phyloP scores from a whole-genome alignment of 1,140 invertebrate genomes.

The Ceratosolen fusciceps region DNA sequence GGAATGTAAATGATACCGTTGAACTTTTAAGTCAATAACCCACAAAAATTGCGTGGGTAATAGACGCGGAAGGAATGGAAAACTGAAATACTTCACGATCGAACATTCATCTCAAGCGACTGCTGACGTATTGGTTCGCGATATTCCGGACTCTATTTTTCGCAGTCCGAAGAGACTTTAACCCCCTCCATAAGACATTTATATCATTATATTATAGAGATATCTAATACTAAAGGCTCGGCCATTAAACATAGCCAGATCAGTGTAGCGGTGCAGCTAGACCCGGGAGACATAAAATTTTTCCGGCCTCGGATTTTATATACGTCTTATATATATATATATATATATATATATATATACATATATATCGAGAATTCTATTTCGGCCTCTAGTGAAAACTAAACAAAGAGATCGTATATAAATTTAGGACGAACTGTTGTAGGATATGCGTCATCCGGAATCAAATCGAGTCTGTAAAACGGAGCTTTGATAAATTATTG shows the following conservation, averaged over 20 bases:
- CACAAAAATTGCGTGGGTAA: constrained; percentile 11
- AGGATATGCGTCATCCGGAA: background rate
- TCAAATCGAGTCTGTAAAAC: background rate
- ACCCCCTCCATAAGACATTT: background rate
- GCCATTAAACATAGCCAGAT: background rate
- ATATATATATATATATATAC: too few relatives aligned
- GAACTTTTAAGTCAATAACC: constrained; percentile 4
- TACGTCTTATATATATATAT: too few relatives aligned
- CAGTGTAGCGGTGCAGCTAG: background rate
- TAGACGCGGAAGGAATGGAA: background rate
- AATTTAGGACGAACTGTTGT: background rate
- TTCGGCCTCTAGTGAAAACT: background rate
- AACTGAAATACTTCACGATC: background rate
- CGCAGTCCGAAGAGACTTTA: background rate
- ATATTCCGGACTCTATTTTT: background rate
- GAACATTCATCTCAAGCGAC: background rate
- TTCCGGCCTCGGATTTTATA: too few relatives aligned
- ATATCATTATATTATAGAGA: background rate
- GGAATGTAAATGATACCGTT: constrained; percentile 1
- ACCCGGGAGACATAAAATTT: background rate
- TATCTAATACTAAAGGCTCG: background rate
- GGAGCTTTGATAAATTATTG: too few relatives aligned
- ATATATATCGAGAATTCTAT: background rate
- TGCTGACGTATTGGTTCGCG: background rate
- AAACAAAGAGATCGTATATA: constrained; percentile 1